Evolutionary conservation across 2,113 vertebrate genomes (phyloP), one percentile per base, ranked within the genome.

Genomic region (Hippocampus barbouri): DNA sequence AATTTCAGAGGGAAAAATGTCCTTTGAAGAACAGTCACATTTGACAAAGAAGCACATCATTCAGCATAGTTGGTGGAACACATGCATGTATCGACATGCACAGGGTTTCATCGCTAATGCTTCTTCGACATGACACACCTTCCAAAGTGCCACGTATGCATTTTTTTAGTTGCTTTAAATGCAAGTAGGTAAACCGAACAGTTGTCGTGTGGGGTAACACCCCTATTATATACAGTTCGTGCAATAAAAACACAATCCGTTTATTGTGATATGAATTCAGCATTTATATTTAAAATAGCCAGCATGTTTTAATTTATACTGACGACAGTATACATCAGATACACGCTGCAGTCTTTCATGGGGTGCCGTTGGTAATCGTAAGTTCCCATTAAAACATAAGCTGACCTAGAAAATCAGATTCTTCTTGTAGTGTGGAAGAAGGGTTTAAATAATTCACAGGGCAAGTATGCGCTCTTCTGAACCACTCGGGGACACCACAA

Each of bases 381-480:
- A 38, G 1, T 80, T 83, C 76, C 79, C 57, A 69, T 85, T 80
- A 71, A 84, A 84, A 82, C 78, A 71, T 74, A 84, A 70, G 82
- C 83, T 90, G 89, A 92, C 90, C 90, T 90, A 92, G 89, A 91
- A 92, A 92, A 88, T 77, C 65, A 66, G 20, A 75, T 81, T 70
- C 53, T 75, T 66, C 82, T 83, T 89, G 85, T 77, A 74, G 18
- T 66, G 8, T 82, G 86, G 79, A 81, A 85, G 77, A 85, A 65
- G 78, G 83, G 80, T 83, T 88, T 91, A 83, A 92, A 92, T 92
- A 88, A 92, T 92, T 92, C 80, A 92, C 69, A 77, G 68, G 79
- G 85, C 81, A 70, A 66, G 82, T 85, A 74, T 82, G 77, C 76
- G 84, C 79, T 79, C 78, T 67, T 56, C 85, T 85, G 79, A 91